Evolutionary conservation across 2,888 invertebrate species (phyloP), one percentile per base, ranked within the genome.

Genomic region (Amorpha juglandis): DNA sequence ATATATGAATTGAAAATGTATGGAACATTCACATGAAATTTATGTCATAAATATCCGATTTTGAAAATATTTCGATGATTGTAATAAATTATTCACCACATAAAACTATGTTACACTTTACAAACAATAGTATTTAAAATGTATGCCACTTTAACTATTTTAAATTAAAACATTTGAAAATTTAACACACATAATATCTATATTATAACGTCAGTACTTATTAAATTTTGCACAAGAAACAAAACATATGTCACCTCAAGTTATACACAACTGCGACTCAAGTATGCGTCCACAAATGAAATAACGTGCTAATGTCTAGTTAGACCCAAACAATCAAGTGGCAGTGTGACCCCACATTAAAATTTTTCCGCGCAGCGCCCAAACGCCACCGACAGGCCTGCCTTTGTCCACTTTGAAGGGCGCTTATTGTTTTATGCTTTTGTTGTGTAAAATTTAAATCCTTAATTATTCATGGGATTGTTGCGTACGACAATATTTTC

Each of bases 401-500:
- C 90, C 82, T 87, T 93, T 93, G 93, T 93, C 92, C 92, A 90
- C 80, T 91, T 83, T 86, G 86, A 88, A 86, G 87, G 84, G 87
- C 82, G 87, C 84, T 88, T 91, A 92, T 92, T 93, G 92, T 93
- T 92, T 92, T 88, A 89, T 88, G 87, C 91, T 86, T 87, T 92
- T 92, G 92, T 92, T 91, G 85, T 90, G 87, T 91, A 87, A 89
- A 91, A 91, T 92, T 91, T 92, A 91, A 93, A 91, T 92, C 92
- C 92, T 88, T 92, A 92, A 93, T 93, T 92, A 93, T 93, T 93
- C 92, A 92, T 88, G 89, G 92, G 90, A 93, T 91, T 93, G 92
- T 93, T 91, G 88, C 84, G 87, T 82, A 80, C 81, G 87, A 89
- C 90, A 91, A 91, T 93, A 93, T 92, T 93, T 93, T 90, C 92